Evolutionary conservation across 2,888 invertebrate species (phyloP), one percentile per base, ranked within the genome.

Genomic region (Drosophila quinaria): DNA sequence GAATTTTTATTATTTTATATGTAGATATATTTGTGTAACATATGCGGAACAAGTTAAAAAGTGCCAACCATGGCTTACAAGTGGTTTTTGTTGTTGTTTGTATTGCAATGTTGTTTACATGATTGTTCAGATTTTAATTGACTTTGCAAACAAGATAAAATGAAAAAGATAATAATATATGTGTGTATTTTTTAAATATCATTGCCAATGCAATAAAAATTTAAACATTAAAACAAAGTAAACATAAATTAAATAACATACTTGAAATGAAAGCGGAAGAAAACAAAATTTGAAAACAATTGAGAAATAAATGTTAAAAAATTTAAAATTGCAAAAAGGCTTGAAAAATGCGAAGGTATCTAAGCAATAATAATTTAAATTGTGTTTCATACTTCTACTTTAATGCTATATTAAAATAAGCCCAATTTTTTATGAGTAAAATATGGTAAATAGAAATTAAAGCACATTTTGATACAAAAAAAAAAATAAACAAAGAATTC

Each of bases 71-170:
- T 54, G 47, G 73, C 73, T 61, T 67, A 63, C 62, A 72, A 72
- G 55, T 55, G 70, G 68, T 67, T 58, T 60, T 17, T 64, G 51
- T 31, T 70, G 29, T 19, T 62, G 41, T 50, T 62, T 35, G 46
- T 2, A 49, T 31, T 62, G 51, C 39, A 22, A 42, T 60, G 59
- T 70, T 88, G 87, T 83, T 83, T 88, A 86, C 83, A 88, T 61
- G 67, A 54, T 54, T 80, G 83, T 78, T 79, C 78, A 66, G 70
- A 86, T 80, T 86, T 83, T 88, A 86, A 83, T 83, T 83, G 83
- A 83, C 83, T 83, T 82, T 69, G 75, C 67, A 82, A 85, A 86
- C 56, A 81, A 66, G 44, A 63, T 44, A 68, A 42, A 55, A 25
- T 31, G 29, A 64, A 74, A 68, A 42, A 63, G 25, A 47, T 35